phyloP scores from a whole-genome alignment of 1,140 invertebrate genomes.

The Colletes gigas region DNA sequence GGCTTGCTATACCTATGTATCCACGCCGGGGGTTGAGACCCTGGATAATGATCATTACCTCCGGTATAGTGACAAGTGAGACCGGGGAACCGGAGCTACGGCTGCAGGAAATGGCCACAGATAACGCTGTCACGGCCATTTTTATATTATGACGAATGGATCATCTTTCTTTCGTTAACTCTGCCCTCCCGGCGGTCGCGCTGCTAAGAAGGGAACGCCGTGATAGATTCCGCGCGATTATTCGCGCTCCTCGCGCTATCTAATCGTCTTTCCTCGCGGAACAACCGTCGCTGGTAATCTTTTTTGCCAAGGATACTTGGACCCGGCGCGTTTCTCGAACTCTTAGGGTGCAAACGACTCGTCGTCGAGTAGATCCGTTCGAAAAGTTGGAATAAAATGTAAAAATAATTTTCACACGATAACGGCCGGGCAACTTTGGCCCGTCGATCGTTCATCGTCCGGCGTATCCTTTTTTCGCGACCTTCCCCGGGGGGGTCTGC shows the following conservation, averaged over 20 bases:
- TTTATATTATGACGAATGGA: slow-evolving; percentile 80
- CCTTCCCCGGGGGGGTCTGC: not conserved
- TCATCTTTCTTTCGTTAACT: slow-evolving; percentile 72
- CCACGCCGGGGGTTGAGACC: slow-evolving; percentile 53
- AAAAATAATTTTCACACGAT: not conserved
- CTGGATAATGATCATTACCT: slow-evolving; percentile 80
- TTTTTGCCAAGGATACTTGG: not conserved
- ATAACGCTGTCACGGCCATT: slow-evolving; percentile 79
- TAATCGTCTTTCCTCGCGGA: not conserved
- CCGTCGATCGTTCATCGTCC: not conserved
- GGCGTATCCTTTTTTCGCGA: not conserved
- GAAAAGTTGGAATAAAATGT: too few relatives aligned
- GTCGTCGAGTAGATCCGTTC: too few relatives aligned
- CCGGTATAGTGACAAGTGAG: slow-evolving; percentile 79
- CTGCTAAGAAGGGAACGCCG: slow-evolving; percentile 9
- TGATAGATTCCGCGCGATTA: slow-evolving; percentile 64
- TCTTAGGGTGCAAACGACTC: too few relatives aligned
- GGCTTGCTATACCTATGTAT: slow-evolving; percentile 44
- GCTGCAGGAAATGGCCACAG: slow-evolving; percentile 78
- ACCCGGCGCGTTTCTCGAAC: too few relatives aligned
- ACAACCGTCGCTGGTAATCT: not conserved
- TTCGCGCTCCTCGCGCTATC: slow-evolving; percentile 23
- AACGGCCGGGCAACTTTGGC: not conserved
- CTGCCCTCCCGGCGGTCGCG: slow-evolving; percentile 9
- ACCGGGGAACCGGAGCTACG: slow-evolving; percentile 61